These are phyloP conservation scores for Bujurquina vittata DNA, from an alignment of 2,113 vertebrate species.

Conservation along the genomic window DNA sequence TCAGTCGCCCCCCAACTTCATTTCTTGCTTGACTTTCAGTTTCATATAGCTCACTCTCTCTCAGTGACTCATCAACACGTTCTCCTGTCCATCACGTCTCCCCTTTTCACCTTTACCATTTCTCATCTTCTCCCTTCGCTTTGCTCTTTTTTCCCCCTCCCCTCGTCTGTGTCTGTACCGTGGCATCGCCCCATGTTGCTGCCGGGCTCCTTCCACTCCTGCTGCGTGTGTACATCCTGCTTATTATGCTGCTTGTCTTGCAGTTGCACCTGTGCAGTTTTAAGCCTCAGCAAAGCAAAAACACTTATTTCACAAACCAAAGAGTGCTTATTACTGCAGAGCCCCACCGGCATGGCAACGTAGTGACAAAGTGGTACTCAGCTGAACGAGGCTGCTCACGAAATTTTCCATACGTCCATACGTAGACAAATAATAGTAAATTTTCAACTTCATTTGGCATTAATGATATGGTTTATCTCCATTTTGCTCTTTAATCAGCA, in stretches of 20 bases:
- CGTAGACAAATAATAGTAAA: constrained; percentile 8
- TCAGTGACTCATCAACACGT: constrained; percentile 27
- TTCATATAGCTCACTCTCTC: constrained; percentile 45
- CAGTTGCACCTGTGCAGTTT: constrained; percentile 59
- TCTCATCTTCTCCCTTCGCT: background rate
- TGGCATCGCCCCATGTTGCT: constrained; percentile 40
- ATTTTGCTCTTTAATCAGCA: constrained; percentile 20
- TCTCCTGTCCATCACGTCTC: constrained; percentile 30
- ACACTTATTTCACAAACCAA: constrained; percentile 67
- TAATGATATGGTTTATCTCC: background rate
- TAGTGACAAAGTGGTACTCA: constrained; percentile 74
- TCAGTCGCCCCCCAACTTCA: constrained; percentile 24
- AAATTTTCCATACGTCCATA: background rate
- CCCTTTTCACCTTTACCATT: constrained; percentile 17
- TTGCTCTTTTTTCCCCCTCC: background rate
- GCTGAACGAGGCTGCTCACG: constrained; percentile 5
- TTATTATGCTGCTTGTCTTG: background rate
- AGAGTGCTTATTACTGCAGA: constrained; percentile 53
- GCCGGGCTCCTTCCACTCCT: background rate
- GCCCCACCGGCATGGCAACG: constrained; percentile 49
- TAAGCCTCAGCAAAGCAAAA: constrained; percentile 55
- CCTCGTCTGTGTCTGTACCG: constrained; percentile 6
- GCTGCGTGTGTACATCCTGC: background rate
- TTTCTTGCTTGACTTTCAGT: constrained; percentile 47
- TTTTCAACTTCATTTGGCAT: background rate